Conservation (phyloP, 2,888 invertebrate species). For the Notodonta ziczac region DNA sequence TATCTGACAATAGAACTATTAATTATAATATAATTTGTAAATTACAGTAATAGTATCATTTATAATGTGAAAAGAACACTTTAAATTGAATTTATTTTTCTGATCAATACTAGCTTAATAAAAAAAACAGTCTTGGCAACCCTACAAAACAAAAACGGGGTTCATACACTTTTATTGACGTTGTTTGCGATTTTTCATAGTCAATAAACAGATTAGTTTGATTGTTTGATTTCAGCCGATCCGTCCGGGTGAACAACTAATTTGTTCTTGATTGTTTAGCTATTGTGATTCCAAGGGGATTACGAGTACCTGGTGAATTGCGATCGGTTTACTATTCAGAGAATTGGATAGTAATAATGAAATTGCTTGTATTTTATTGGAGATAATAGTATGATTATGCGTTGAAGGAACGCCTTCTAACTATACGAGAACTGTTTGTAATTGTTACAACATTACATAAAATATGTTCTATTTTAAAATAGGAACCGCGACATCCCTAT, state of each 20-base stretch:
- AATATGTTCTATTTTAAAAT: too few relatives aligned
- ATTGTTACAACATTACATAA: too few relatives aligned
- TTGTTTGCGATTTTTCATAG: slow-evolving; percentile 62
- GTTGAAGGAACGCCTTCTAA: too few relatives aligned
- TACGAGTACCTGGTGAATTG: slow-evolving; percentile 14
- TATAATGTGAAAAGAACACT: too few relatives aligned
- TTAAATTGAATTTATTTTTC: too few relatives aligned
- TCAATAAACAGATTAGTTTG: slow-evolving; percentile 50
- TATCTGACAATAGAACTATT: too few relatives aligned
- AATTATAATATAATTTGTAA: too few relatives aligned
- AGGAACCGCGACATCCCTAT: too few relatives aligned
- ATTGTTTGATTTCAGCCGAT: slow-evolving; percentile 44
- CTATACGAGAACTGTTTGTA: too few relatives aligned
- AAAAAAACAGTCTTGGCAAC: slow-evolving; percentile 21
- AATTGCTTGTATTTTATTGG: slow-evolving; percentile 2
- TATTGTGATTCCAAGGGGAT: slow-evolving; percentile 47
- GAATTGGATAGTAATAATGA: slow-evolving; percentile 4
- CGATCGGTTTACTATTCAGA: background rate
- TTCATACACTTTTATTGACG: slow-evolving; percentile 43
- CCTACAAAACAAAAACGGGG: slow-evolving; percentile 26
- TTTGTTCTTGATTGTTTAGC: slow-evolving; percentile 42
- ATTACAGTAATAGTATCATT: too few relatives aligned
- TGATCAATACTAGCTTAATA: too few relatives aligned
- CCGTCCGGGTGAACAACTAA: slow-evolving; percentile 39
- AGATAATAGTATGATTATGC: background rate